Conservation (phyloP, 2,888 invertebrate genomes). For the Rhingia rostrata region DNA sequence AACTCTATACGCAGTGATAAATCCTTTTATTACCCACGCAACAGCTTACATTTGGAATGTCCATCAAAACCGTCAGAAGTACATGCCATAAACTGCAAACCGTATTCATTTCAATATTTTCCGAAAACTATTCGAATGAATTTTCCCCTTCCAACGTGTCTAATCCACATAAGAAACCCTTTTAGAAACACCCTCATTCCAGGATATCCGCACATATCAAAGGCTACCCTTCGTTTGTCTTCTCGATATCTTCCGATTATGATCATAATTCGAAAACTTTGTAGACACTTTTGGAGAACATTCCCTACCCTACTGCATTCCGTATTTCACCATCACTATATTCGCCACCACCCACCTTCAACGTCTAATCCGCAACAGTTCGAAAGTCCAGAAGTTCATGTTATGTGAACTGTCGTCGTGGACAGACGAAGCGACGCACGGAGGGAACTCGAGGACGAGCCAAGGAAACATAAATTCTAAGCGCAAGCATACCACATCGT, state of each 20-base stretch:
- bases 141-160: too few species aligned
- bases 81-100: too few species aligned
- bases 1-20: too few species aligned
- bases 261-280: conserved; percentile 67
- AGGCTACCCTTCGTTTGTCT: conserved; percentile 32
- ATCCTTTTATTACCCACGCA: too few species aligned
- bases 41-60: too few species aligned
- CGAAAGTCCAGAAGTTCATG: conserved; percentile 57
- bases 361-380: conserved; percentile 49
- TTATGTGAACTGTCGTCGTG: conserved; percentile 27
- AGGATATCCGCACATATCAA: conserved; percentile 44
- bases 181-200: neutral
- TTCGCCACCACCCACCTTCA: neutral
- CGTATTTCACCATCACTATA: neutral
- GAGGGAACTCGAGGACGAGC: neutral
- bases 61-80: too few species aligned
- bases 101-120: too few species aligned
- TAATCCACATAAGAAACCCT: too few species aligned
- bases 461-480: conserved; percentile 48
- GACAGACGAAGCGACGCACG: neutral
- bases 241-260: conserved; percentile 54
- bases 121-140: too few species aligned
- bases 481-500: conserved; percentile 60
- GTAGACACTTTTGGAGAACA: conserved; percentile 47
- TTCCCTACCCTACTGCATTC: conserved; percentile 8